Base-by-base conservation (phyloP, 1,140 invertebrate species). In the Galleria mellonella region DNA sequence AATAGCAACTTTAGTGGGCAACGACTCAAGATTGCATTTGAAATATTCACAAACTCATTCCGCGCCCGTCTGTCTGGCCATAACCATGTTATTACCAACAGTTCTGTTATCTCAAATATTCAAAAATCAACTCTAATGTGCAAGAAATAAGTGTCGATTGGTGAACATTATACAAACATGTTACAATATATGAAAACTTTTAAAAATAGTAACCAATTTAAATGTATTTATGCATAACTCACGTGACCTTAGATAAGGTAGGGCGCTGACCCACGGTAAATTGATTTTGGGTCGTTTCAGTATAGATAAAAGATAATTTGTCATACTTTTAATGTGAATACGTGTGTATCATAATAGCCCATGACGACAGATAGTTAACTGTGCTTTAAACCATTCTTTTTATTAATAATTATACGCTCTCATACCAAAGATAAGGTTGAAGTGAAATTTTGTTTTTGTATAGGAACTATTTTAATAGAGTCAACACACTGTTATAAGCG, bases 11-110 rank as follows among this genome's bases (percentile, higher is more conserved):
- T 65, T 66, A 72, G 62, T 72, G 60, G 56, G 30, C 71, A 69
- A 67, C 64, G 62, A 62, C 61, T 65, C 40, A 47, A 72, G 72
- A 79, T 76, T 76, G 71, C 62, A 50, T 74, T 74, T 79, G 59
- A 79, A 79, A 76, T 79, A 79, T 79, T 72, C 73, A 79, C 72
- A 75, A 62, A 61, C 55, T 62, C 62, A 71, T 71, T 71, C 58
- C 58, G 55, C 51, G 63, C 55, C 59, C 62, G 59, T 55, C 51
- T 58, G 59, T 66, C 63, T 66, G 53, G 32, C 60, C 48, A 47
- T 60, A 65, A 65, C 59, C 44, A 29, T 47, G 47, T 60, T 54
- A 37, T 10, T 23, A n/a, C 14, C 9, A 37, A 47, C 47, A 29
- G 30, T 23, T 11, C 10, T 9, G n/a, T 17, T 8, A 38, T 5